A percentile compares a stretch with the other conserved stretches of the same genome.
Evolutionary conservation across 2,797 vertebrate species (phyloP).

Genomic region (Crocodylus rhombifer): DNA sequence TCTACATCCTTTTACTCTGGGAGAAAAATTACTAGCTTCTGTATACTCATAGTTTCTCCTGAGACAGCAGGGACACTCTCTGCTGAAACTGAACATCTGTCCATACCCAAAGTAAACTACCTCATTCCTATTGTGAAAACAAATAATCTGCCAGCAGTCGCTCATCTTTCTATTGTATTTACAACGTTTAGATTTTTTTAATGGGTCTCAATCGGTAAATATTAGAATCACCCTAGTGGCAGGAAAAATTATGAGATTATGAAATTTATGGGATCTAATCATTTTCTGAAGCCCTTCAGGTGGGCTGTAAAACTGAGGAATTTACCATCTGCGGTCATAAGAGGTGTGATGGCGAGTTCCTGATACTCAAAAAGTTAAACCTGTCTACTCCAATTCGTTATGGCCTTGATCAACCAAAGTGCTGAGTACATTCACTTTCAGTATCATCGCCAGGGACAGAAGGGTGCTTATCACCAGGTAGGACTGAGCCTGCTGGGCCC

Average conservation of each 20-base stretch:
- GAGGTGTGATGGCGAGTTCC: not conserved
- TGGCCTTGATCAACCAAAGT: not conserved
- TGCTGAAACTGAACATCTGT: no score
- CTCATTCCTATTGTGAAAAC: not conserved
- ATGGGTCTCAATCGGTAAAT: not conserved
- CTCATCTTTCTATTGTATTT: not conserved
- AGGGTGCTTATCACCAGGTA: not conserved
- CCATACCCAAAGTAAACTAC: not conserved
- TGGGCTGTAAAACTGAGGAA: not conserved
- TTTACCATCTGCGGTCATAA: not conserved
- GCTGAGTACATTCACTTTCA: not conserved
- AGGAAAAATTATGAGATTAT: not conserved
- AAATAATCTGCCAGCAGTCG: not conserved
- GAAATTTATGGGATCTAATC: not conserved
- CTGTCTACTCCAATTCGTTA: not conserved
- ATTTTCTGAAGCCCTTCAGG: not conserved
- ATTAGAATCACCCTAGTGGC: not conserved
- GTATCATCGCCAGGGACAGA: not conserved
- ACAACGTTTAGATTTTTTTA: not conserved
- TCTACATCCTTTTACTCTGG: no score
- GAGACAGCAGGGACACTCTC: no score
- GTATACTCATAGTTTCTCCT: no score
- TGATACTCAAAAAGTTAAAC: not conserved
- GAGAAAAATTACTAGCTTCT: no score
- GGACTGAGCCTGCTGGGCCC: not conserved